These are phyloP conservation scores for Petrocephalus zakoni DNA, from an alignment of 2,113 vertebrate genomes.

Conservation along the genomic window DNA sequence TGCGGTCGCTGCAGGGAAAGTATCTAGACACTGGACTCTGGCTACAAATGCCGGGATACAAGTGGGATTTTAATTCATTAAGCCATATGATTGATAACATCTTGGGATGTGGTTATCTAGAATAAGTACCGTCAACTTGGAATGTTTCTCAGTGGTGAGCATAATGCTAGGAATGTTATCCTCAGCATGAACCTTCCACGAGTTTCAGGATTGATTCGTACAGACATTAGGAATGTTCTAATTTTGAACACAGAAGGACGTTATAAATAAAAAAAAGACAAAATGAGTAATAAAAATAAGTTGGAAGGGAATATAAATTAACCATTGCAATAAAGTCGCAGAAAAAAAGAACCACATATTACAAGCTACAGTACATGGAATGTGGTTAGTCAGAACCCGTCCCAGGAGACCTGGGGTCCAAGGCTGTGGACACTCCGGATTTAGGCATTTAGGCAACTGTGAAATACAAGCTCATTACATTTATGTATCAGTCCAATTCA, in stretches of 20 bases:
- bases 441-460: not conserved
- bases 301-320: not conserved
- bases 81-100: not conserved
- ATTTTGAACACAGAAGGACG: not conserved
- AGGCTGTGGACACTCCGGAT: not conserved
- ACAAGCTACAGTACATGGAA: not conserved
- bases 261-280: not conserved
- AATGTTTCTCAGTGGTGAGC: not conserved
- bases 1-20: not conserved
- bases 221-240: not conserved
- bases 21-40: not conserved
- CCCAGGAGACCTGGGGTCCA: not conserved
- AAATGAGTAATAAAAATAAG: not conserved
- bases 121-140: not conserved
- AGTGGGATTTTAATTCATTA: not conserved
- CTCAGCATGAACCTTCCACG: not conserved
- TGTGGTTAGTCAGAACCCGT: not conserved
- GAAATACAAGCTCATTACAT: no score
- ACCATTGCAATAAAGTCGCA: not conserved
- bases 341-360: not conserved
- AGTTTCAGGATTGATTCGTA: not conserved
- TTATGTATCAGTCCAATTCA: no score
- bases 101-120: not conserved
- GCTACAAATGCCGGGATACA: not conserved
- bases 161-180: not conserved